A percentile compares a stretch with the other conserved stretches of the same genome.
Evolutionary conservation across 2,888 invertebrate species (phyloP).

Genomic region (Dryadula phaetusa): DNA sequence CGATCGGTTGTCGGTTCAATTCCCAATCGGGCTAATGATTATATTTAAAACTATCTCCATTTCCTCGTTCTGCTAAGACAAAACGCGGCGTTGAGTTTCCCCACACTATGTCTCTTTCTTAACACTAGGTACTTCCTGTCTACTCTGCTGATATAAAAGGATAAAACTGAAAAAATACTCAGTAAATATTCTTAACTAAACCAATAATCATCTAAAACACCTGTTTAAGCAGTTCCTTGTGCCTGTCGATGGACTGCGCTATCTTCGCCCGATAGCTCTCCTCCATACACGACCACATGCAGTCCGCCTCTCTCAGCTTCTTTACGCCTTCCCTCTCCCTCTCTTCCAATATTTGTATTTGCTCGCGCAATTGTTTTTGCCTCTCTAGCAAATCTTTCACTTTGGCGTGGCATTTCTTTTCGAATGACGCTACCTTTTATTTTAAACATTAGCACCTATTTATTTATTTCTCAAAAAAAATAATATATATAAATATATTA

Average conservation of each 20-base stretch:
- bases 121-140: no score
- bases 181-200: no score
- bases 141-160: no score
- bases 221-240: constrained; percentile 60
- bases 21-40: no score
- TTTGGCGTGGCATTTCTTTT: constrained; percentile 65
- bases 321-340: constrained; percentile 83
- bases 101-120: no score
- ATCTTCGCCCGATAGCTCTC: constrained; percentile 73
- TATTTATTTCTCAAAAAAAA: no score
- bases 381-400: constrained; percentile 78
- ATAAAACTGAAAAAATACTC: background rate
- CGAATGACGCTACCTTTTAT: constrained; percentile 66
- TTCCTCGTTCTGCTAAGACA: no score
- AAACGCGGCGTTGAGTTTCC: no score
- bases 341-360: constrained; percentile 84
- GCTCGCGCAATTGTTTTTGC: constrained; percentile 78
- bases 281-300: constrained; percentile 83
- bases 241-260: constrained; percentile 58
- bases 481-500: no score
- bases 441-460: background rate
- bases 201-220: constrained; percentile 52
- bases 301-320: constrained; percentile 83
- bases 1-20: no score
- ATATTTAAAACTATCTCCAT: no score